These are phyloP conservation scores for Nomada ferruginata DNA, from an alignment of 2,888 invertebrate genomes.

Conservation along the genomic window DNA sequence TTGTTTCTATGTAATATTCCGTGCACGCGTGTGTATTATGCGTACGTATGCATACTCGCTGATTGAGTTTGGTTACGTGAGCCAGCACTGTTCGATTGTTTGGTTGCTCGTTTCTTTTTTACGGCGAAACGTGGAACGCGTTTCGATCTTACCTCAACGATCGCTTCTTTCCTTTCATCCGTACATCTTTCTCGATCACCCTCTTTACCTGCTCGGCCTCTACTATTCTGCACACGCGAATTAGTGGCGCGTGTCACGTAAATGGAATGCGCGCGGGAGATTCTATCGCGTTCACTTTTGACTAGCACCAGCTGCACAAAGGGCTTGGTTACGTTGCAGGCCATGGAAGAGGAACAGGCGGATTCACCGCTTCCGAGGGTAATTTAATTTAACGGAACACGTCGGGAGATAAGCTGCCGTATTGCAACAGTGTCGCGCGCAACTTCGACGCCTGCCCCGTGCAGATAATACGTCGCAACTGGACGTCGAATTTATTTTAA, in stretches of 20 bases:
- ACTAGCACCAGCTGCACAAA: conserved; percentile 6
- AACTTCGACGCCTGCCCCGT: conserved; percentile 19
- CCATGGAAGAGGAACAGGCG: conserved; percentile 2
- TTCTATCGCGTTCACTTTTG: conserved; percentile 22
- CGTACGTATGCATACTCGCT: no score
- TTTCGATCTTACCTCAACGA: not conserved
- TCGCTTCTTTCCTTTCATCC: not conserved
- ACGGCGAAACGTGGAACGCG: not conserved
- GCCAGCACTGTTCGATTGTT: conserved; percentile 56
- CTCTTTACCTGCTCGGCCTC: not conserved
- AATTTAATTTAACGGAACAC: conserved; percentile 56
- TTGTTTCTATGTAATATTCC: conserved; percentile 34
- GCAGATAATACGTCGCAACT: conserved; percentile 37
- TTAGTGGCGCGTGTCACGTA: not conserved
- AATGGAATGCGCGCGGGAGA: conserved; percentile 25
- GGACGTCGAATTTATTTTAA: conserved; percentile 45
- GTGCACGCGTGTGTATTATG: not conserved
- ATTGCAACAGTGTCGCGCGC: not conserved
- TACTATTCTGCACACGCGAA: not conserved
- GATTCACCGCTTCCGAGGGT: conserved; percentile 19
- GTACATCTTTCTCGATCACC: not conserved
- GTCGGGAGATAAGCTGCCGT: conserved; percentile 38
- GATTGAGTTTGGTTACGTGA: conserved; percentile 19
- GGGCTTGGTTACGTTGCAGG: not conserved
- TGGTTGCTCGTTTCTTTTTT: not conserved